phyloP scores from a whole-genome alignment of 2,797 vertebrate genomes.

The Pseudochirops cupreus region DNA sequence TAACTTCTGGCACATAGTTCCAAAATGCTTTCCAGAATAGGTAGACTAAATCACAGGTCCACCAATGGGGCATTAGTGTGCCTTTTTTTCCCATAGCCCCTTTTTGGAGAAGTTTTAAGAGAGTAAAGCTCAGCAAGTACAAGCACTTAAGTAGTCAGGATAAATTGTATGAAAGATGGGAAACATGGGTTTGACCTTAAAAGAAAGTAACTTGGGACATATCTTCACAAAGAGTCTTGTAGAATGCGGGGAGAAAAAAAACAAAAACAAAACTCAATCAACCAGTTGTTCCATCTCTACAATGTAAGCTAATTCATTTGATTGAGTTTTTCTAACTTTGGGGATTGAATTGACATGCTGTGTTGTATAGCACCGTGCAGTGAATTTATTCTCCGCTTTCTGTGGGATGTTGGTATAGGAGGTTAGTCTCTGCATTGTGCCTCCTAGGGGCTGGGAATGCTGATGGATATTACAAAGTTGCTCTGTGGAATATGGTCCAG shows the following conservation, averaged over 20 bases:
- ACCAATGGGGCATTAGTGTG: neutral
- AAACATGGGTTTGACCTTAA: neutral
- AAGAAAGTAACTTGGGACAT: neutral
- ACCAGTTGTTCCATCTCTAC: neutral
- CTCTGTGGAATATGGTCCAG: neutral
- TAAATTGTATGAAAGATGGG: neutral
- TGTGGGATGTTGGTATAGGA: neutral
- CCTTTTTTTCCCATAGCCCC: neutral
- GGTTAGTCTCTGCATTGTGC: neutral
- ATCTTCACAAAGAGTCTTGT: neutral
- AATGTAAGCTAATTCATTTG: neutral
- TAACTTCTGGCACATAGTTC: neutral
- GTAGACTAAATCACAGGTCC: neutral
- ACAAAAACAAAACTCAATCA: neutral
- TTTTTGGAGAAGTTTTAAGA: neutral
- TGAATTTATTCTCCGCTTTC: neutral
- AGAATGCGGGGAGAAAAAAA: neutral
- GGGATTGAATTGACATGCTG: neutral
- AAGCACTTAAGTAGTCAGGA: neutral
- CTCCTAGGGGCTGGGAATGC: neutral
- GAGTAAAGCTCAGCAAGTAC: neutral
- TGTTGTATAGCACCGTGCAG: neutral
- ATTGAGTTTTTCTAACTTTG: neutral
- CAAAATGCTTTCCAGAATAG: neutral
- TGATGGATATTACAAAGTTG: neutral